A percentile compares a stretch with the other conserved stretches of the same genome.
Evolutionary conservation across 2,888 invertebrate species (phyloP).

Genomic region (Euplexia lucipara): DNA sequence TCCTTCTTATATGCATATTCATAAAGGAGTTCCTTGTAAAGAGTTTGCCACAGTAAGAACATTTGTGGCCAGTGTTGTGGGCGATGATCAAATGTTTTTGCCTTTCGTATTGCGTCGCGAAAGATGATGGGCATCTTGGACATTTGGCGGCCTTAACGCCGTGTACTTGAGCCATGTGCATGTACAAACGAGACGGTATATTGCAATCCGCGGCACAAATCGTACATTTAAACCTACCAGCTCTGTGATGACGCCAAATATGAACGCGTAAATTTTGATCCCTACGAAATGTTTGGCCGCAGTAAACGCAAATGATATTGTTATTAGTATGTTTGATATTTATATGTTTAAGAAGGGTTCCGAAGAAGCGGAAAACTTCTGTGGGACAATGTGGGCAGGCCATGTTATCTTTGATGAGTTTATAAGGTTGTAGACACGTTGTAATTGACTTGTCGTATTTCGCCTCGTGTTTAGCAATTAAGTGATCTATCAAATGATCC

Average conservation of each 20-base stretch:
- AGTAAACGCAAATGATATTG: slow-evolving; percentile 87
- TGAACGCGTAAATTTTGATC: slow-evolving; percentile 87
- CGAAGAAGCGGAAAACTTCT: slow-evolving; percentile 85
- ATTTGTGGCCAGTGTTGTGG: slow-evolving; percentile 86
- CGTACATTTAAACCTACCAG: slow-evolving; percentile 83
- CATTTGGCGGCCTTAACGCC: slow-evolving; percentile 87
- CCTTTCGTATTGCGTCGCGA: slow-evolving; percentile 89
- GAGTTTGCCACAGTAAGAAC: slow-evolving; percentile 83
- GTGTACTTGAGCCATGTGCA: slow-evolving; percentile 87
- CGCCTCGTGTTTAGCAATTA: slow-evolving; percentile 82
- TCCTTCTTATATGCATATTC: slow-evolving; percentile 83
- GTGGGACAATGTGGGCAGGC: slow-evolving; percentile 83
- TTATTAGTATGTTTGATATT: slow-evolving; percentile 86
- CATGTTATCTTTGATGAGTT: slow-evolving; percentile 84
- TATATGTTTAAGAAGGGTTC: slow-evolving; percentile 85
- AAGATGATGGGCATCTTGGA: slow-evolving; percentile 83
- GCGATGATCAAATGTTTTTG: slow-evolving; percentile 90
- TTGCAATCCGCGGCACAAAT: slow-evolving; percentile 85
- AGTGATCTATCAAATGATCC: slow-evolving; percentile 81
- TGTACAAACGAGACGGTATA: slow-evolving; percentile 85
- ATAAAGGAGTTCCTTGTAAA: slow-evolving; percentile 85
- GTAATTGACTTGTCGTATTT: slow-evolving; percentile 85
- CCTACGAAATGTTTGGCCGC: slow-evolving; percentile 84
- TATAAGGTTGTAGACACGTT: slow-evolving; percentile 84
- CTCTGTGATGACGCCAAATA: slow-evolving; percentile 86